Conservation (phyloP, 1,140 invertebrate species). For the Epicauta chinensis region DNA sequence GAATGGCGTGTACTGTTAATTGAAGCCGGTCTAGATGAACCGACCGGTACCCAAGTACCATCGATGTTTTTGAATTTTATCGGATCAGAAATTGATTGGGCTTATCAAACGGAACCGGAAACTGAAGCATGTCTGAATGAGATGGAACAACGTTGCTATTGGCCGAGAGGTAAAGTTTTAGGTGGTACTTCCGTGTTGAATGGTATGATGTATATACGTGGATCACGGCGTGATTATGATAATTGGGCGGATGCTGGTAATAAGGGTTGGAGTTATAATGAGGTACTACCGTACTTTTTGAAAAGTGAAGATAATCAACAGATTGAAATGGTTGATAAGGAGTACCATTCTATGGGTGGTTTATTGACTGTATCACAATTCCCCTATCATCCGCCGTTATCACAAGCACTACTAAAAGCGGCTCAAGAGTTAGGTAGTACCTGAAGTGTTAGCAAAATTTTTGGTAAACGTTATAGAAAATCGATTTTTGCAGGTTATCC, state of each 20-base stretch:
- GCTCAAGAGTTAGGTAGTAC: slow-evolving; percentile 70
- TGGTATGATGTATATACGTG: slow-evolving; percentile 95
- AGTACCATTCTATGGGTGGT: slow-evolving; percentile 72
- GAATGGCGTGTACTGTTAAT: slow-evolving; percentile 73
- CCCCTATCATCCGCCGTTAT: slow-evolving; percentile 78
- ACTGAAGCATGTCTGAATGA: slow-evolving; percentile 73
- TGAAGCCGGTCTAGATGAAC: slow-evolving; percentile 78
- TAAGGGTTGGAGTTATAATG: slow-evolving; percentile 83
- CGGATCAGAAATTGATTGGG: slow-evolving; percentile 80
- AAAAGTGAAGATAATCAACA: slow-evolving; percentile 81
- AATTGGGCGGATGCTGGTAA: slow-evolving; percentile 82
- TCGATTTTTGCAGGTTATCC: slow-evolving; percentile 57
- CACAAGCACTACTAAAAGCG: slow-evolving; percentile 75
- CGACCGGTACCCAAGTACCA: slow-evolving; percentile 75
- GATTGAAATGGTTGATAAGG: slow-evolving; percentile 63
- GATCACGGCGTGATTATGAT: slow-evolving; percentile 85
- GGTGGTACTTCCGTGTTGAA: slow-evolving; percentile 93
- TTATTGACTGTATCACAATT: slow-evolving; percentile 74
- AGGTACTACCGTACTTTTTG: slow-evolving; percentile 81
- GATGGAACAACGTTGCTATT: slow-evolving; percentile 65
- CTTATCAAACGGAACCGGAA: slow-evolving; percentile 80
- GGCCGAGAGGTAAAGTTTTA: slow-evolving; percentile 80
- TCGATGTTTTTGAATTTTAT: slow-evolving; percentile 81
- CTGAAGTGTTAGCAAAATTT: slow-evolving; percentile 18
- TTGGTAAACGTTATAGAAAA: neutral